phyloP scores from a whole-genome alignment of 2,888 invertebrate species.

The Calephelis perditalis region DNA sequence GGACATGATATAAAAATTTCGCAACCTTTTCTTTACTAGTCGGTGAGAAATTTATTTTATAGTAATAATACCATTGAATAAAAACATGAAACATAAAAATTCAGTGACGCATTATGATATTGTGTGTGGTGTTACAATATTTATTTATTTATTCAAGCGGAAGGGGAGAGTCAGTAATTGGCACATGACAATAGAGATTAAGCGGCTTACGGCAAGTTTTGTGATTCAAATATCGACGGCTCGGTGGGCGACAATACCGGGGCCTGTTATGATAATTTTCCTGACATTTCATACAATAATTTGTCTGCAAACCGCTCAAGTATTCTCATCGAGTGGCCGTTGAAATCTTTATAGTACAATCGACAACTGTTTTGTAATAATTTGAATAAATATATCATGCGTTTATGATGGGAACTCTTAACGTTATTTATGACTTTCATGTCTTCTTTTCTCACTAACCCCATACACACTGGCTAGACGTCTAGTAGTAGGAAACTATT shows the following conservation, averaged over 20 bases:
- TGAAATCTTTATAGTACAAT: slow-evolving; percentile 36
- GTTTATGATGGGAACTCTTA: slow-evolving; percentile 26
- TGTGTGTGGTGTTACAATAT: slow-evolving; percentile 53
- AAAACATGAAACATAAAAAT: slow-evolving; percentile 6
- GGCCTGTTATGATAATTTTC: slow-evolving; percentile 73
- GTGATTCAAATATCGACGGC: slow-evolving; percentile 66
- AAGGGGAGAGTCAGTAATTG: slow-evolving; percentile 75
- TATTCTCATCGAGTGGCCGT: slow-evolving; percentile 36
- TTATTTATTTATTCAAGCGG: slow-evolving; percentile 72
- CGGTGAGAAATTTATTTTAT: slow-evolving; percentile 7
- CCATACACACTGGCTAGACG: too few relatives aligned
- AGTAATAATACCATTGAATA: background rate
- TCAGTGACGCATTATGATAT: slow-evolving; percentile 13
- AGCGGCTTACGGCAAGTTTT: slow-evolving; percentile 66
- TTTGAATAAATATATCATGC: slow-evolving; percentile 39
- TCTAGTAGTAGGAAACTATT: too few relatives aligned
- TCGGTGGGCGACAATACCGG: slow-evolving; percentile 61
- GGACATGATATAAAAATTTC: too few relatives aligned
- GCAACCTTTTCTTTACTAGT: background rate
- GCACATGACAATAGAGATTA: slow-evolving; percentile 73
- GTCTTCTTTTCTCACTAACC: background rate
- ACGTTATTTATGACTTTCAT: slow-evolving; percentile 7
- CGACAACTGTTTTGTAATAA: slow-evolving; percentile 37
- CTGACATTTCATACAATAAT: slow-evolving; percentile 57
- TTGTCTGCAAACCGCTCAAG: slow-evolving; percentile 44